A percentile compares a stretch with the other conserved stretches of the same genome.
These are phyloP conservation scores for Malacoctenus gilli DNA, from an alignment of 2,797 vertebrate species.

Conservation along the genomic window DNA sequence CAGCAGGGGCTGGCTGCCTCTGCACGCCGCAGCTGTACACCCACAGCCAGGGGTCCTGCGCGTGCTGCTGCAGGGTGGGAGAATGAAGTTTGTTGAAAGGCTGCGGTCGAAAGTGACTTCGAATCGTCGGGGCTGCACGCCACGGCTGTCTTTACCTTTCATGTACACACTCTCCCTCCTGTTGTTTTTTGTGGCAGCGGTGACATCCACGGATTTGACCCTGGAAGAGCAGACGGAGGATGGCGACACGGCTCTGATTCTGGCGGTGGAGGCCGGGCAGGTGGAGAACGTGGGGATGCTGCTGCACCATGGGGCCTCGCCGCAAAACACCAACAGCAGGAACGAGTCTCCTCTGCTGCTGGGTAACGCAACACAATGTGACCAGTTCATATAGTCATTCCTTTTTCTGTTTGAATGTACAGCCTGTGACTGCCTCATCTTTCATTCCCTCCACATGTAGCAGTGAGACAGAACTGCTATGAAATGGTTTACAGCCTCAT, in stretches of 20 bases:
- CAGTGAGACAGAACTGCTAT: conserved; percentile 81
- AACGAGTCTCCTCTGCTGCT: conserved; percentile 87
- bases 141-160: not conserved
- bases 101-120: not conserved
- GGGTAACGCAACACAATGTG: conserved; percentile 75
- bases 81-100: not conserved
- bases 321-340: conserved; percentile 84
- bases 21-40: conserved; percentile 83
- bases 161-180: too few species aligned
- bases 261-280: conserved; percentile 79
- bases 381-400: too few species aligned
- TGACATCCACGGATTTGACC: conserved; percentile 76
- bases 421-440: not conserved
- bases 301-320: conserved; percentile 83
- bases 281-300: conserved; percentile 81
- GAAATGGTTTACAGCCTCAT: conserved; percentile 83
- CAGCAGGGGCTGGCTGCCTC: conserved; percentile 82
- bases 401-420: too few species aligned
- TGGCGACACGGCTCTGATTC: conserved; percentile 85
- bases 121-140: too few species aligned
- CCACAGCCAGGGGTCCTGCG: conserved; percentile 79
- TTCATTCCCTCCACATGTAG: conserved; percentile 52
- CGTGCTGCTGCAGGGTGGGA: conserved; percentile 82
- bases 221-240: conserved; percentile 85
- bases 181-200: conserved; percentile 11